Evolutionary conservation across 2,113 vertebrate genomes (phyloP).

Genomic region (Jacana jacana): DNA sequence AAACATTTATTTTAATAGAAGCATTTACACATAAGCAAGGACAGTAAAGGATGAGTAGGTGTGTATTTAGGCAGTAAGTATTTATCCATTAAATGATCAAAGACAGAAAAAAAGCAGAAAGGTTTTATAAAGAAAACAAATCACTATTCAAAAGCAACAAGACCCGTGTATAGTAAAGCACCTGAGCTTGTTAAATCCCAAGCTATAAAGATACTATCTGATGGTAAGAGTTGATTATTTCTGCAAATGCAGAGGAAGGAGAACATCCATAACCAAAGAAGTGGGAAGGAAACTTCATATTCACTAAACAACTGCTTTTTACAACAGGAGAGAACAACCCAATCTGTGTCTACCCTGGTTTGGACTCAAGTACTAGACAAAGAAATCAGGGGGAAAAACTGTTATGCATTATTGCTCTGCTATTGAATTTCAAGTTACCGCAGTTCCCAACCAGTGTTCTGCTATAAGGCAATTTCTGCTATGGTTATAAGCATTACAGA

Average conservation of each 20-base stretch:
- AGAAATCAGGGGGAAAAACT: not conserved
- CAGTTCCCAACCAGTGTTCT: not conserved
- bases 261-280: not conserved
- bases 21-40: constrained; percentile 21
- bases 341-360: not conserved
- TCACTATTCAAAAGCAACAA: not conserved
- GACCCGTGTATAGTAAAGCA: not conserved
- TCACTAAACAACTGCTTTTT: not conserved
- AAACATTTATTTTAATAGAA: constrained; percentile 44
- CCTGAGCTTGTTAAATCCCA: not conserved
- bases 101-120: constrained; percentile 3
- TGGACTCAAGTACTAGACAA: not conserved
- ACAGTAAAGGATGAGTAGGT: constrained; percentile 43
- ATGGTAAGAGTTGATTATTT: not conserved
- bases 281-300: not conserved
- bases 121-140: not conserved
- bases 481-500: not conserved
- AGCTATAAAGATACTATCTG: not conserved
- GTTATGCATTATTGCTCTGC: not conserved
- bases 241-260: not conserved
- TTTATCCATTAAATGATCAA: constrained; percentile 54
- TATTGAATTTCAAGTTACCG: not conserved
- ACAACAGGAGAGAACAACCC: not conserved
- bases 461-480: not conserved
- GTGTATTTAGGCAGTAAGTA: constrained; percentile 4